A percentile compares a stretch with the other conserved stretches of the same genome.
Conservation (phyloP, 2,113 vertebrate species). For the Bos taurus region ARS-UCD2.0 NC_037352.1:9461501-9462000, state of each 20-base stretch:
- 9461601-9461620: accelerated
- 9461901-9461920: background rate
- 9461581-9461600: accelerated
- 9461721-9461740: background rate
- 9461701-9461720: background rate
- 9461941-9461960: background rate
- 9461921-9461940: background rate
- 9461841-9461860: conserved; percentile 93
- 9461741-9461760: accelerated
- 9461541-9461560: conserved; percentile 67
- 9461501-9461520: conserved; percentile 90
- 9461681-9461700: accelerated
- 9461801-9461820: conserved; percentile 92
- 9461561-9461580: conserved; percentile 66
- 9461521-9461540: conserved; percentile 87
- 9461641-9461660: background rate
- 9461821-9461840: conserved; percentile 90
- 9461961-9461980: background rate
- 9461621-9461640: accelerated
- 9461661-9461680: accelerated
- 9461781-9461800: conserved; percentile 73
- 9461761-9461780: background rate
- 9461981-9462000: background rate
- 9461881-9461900: conserved; percentile 81
- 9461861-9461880: conserved; percentile 89